phyloP scores from a whole-genome alignment of 2,113 vertebrate species.

The Trematomus loennbergii region DNA sequence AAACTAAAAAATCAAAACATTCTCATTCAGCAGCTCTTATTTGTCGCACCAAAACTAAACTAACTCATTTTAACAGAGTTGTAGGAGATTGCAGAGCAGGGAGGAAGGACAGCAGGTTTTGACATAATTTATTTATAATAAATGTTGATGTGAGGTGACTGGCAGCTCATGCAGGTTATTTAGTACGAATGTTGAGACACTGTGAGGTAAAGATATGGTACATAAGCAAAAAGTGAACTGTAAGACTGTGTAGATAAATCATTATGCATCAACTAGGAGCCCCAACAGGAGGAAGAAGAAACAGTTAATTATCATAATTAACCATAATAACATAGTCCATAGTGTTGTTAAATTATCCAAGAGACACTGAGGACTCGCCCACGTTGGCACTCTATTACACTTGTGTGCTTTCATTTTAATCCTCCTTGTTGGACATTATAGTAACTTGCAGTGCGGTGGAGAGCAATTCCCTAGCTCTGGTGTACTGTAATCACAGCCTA shows the following conservation, averaged over 20 bases:
- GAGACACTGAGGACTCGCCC: slow-evolving; percentile 23
- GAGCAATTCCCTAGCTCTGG: slow-evolving; percentile 16
- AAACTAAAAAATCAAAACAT: neutral
- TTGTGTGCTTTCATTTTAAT: slow-evolving; percentile 53
- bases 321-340: slow-evolving; percentile 11
- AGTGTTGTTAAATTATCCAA: slow-evolving; percentile 30
- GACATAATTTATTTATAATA: neutral
- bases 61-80: neutral
- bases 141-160: slow-evolving; percentile 2
- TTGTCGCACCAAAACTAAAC: neutral
- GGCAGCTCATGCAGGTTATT: neutral
- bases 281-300: slow-evolving; percentile 28
- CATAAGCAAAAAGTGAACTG: slow-evolving; percentile 10
- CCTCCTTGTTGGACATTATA: slow-evolving; percentile 20
- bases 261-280: neutral
- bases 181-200: neutral
- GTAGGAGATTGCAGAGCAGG: neutral
- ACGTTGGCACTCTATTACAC: slow-evolving; percentile 30
- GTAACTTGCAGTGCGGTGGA: slow-evolving; percentile 29
- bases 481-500: slow-evolving; percentile 44
- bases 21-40: neutral
- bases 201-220: neutral
- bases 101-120: neutral
- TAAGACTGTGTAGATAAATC: slow-evolving; percentile 3
- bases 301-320: slow-evolving; percentile 28